These are phyloP conservation scores for Notamacropus eugenii DNA, from an alignment of 2,797 vertebrate genomes.

Conservation along the genomic window DNA sequence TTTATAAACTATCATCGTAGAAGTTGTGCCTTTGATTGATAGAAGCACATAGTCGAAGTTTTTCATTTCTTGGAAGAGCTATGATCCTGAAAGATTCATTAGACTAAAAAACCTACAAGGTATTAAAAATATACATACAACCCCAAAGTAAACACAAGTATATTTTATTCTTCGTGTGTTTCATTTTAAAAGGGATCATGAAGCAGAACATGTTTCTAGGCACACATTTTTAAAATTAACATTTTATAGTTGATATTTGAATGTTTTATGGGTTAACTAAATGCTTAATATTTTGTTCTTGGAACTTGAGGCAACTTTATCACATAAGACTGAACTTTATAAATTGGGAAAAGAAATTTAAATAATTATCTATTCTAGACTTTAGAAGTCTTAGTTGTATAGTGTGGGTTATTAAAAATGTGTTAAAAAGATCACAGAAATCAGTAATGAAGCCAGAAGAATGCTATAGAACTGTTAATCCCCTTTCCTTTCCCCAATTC, in stretches of 20 bases:
- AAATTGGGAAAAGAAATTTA: constrained; percentile 41
- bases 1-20: neutral
- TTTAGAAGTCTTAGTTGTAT: constrained; percentile 21
- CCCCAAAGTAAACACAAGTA: neutral
- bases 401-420: neutral
- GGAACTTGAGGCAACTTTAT: neutral
- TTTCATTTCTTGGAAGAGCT: constrained; percentile 20
- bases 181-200: constrained; percentile 29
- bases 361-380: constrained; percentile 13
- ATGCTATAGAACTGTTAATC: neutral
- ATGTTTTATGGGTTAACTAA: constrained; percentile 11
- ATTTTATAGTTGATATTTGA: constrained; percentile 4
- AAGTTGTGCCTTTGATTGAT: neutral
- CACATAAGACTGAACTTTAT: neutral
- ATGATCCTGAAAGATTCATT: neutral
- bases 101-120: neutral
- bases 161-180: constrained; percentile 30
- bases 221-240: constrained; percentile 3
- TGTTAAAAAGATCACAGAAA: neutral
- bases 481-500: neutral
- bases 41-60: neutral
- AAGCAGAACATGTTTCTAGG: neutral
- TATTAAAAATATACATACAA: constrained; percentile 3
- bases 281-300: constrained; percentile 28
- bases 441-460: constrained; percentile 27